Evolutionary conservation across 1,140 invertebrate genomes (phyloP).

Genomic region (Drosophila persimilis): DNA sequence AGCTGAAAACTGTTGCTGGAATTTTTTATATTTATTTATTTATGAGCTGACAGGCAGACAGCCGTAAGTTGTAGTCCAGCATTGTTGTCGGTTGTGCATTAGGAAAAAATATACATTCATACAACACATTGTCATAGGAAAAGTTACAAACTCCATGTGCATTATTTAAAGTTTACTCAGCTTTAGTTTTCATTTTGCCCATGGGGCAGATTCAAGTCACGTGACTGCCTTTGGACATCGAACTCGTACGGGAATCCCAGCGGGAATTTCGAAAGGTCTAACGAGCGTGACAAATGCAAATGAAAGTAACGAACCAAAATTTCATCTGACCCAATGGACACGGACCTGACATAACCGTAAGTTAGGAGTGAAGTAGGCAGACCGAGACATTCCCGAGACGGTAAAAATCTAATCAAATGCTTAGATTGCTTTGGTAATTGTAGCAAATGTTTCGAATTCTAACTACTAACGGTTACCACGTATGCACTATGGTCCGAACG

Average conservation of each 20-base stretch:
- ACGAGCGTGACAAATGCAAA: conserved; percentile 74
- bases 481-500: too few relatives aligned
- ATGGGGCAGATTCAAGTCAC: conserved; percentile 50
- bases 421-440: conserved; percentile 36
- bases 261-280: conserved; percentile 61
- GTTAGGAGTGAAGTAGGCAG: background rate
- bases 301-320: conserved; percentile 33
- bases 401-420: conserved; percentile 34
- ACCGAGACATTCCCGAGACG: conserved; percentile 7
- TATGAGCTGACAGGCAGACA: conserved; percentile 40
- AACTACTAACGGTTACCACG: background rate
- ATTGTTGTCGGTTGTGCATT: conserved; percentile 20
- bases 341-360: conserved; percentile 9
- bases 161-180: conserved; percentile 8
- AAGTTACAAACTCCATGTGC: conserved; percentile 22
- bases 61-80: background rate
- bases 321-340: conserved; percentile 46
- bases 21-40: conserved; percentile 64
- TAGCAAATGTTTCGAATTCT: conserved; percentile 11
- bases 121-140: background rate
- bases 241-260: conserved; percentile 47
- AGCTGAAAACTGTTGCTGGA: conserved; percentile 29
- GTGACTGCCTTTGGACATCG: conserved; percentile 63
- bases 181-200: conserved; percentile 1
- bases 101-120: background rate